These are phyloP conservation scores for Antennarius striatus DNA, from an alignment of 2,113 vertebrate genomes.

Conservation along the genomic window DNA sequence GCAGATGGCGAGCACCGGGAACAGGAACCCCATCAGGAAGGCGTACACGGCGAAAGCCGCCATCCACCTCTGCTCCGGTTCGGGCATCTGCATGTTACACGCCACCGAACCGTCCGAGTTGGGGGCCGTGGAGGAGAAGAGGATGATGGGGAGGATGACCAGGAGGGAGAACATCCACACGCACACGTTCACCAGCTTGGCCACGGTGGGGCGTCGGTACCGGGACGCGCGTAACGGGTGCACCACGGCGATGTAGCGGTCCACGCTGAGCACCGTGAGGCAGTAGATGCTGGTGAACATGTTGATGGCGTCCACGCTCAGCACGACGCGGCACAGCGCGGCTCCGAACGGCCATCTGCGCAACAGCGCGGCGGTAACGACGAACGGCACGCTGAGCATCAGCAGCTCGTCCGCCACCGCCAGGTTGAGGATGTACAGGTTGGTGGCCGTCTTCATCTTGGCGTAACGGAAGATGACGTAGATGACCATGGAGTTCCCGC, in stretches of 20 bases:
- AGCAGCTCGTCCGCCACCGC: constrained; percentile 19
- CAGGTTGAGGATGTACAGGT: constrained; percentile 17
- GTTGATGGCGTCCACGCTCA: constrained; percentile 19
- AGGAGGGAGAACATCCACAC: constrained; percentile 18
- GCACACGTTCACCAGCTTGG: constrained; percentile 13
- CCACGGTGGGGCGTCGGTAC: constrained; percentile 12
- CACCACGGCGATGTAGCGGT: constrained; percentile 16
- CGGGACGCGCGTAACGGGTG: constrained; percentile 14
- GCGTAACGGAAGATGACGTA: constrained; percentile 18
- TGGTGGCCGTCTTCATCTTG: constrained; percentile 17
- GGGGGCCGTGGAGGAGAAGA: constrained; percentile 13
- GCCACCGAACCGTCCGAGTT: constrained; percentile 15
- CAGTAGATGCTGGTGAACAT: constrained; percentile 25
- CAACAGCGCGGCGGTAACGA: constrained; percentile 14
- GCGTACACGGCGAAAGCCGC: constrained; percentile 4
- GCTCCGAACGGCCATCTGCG: constrained; percentile 18
- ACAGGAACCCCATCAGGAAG: constrained; percentile 20
- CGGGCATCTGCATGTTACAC: constrained; percentile 19
- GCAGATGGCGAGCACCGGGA: constrained; percentile 1
- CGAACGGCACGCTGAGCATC: constrained; percentile 17
- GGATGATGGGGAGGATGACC: constrained; percentile 24
- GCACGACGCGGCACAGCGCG: constrained; percentile 11
- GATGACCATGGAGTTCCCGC: constrained; percentile 22
- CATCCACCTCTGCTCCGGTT: constrained; percentile 13
- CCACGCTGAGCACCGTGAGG: constrained; percentile 18